Percentiles rank a stretch among this genome's conserved stretches.
These are phyloP conservation scores for Eilema sororculum DNA, from an alignment of 2,888 invertebrate species.

Conservation along the genomic window DNA sequence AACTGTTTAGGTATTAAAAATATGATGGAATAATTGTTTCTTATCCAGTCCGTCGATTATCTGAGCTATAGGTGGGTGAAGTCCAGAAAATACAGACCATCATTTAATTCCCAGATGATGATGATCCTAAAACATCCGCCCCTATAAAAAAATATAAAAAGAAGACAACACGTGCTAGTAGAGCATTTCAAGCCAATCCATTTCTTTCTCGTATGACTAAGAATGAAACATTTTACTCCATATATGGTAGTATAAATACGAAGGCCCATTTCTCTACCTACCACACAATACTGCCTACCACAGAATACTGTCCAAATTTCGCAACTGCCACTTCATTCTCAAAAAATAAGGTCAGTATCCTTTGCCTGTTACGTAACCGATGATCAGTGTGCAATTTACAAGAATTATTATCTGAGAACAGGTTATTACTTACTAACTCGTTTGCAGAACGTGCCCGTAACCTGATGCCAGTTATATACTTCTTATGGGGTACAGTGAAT, in stretches of 20 bases:
- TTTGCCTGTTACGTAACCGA: constrained; percentile 15
- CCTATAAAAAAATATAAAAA: no score
- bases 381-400: constrained; percentile 10
- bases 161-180: no score
- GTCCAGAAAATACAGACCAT: no score
- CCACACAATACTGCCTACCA: background rate
- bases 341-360: background rate
- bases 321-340: background rate
- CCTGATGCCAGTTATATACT: constrained; percentile 14
- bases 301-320: background rate
- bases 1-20: background rate
- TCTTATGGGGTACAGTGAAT: constrained; percentile 1
- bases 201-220: no score
- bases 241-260: no score
- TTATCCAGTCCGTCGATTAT: no score
- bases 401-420: constrained; percentile 22
- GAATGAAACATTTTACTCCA: no score
- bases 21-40: background rate
- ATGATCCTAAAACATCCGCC: no score
- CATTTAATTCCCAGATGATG: no score
- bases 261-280: no score
- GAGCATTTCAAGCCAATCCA: no score
- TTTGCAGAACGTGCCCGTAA: constrained; percentile 18
- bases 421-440: constrained; percentile 19
- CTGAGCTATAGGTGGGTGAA: no score